A percentile compares a stretch with the other conserved stretches of the same genome.
Evolutionary conservation across 1,140 invertebrate genomes (phyloP).

Genomic region (Drosophila ironensis): DNA sequence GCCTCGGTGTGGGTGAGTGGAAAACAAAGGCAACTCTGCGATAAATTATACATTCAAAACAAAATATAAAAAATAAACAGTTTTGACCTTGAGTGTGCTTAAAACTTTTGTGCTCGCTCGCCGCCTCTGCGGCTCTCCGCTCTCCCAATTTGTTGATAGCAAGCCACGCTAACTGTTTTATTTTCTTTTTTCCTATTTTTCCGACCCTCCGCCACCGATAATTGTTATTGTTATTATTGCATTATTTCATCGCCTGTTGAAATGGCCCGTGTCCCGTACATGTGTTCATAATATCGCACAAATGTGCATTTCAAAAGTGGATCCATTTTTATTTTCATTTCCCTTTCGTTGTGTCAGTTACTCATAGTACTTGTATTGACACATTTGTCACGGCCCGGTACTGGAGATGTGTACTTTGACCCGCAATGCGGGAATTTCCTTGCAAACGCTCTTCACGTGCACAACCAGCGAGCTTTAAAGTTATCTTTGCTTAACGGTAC

Average conservation of each 20-base stretch:
- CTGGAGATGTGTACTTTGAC: slow-evolving; percentile 43
- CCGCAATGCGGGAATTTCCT: background rate
- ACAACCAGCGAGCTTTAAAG: slow-evolving; percentile 20
- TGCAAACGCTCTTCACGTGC: slow-evolving; percentile 51
- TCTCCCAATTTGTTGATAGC: slow-evolving; percentile 43
- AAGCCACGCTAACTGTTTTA: slow-evolving; percentile 38
- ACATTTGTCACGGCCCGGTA: slow-evolving; percentile 37
- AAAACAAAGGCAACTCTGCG: slow-evolving; percentile 74
- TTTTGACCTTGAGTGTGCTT: slow-evolving; percentile 75
- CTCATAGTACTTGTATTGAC: slow-evolving; percentile 26
- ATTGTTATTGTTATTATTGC: slow-evolving; percentile 41
- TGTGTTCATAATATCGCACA: slow-evolving; percentile 26
- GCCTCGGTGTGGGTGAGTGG: slow-evolving; percentile 34
- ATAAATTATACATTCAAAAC: slow-evolving; percentile 81
- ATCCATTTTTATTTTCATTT: slow-evolving; percentile 15
- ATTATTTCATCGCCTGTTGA: slow-evolving; percentile 70
- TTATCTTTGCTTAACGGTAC: slow-evolving; percentile 29
- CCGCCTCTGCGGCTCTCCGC: background rate
- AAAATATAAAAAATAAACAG: slow-evolving; percentile 82
- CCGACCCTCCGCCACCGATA: no score
- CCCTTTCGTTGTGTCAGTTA: slow-evolving; percentile 21
- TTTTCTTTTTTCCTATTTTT: slow-evolving; percentile 43
- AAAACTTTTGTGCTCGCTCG: slow-evolving; percentile 48
- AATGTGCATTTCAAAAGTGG: background rate
- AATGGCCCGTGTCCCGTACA: slow-evolving; percentile 29